Conservation (phyloP, 2,797 vertebrate genomes). For the Chiroxiphia lanceolata region DNA sequence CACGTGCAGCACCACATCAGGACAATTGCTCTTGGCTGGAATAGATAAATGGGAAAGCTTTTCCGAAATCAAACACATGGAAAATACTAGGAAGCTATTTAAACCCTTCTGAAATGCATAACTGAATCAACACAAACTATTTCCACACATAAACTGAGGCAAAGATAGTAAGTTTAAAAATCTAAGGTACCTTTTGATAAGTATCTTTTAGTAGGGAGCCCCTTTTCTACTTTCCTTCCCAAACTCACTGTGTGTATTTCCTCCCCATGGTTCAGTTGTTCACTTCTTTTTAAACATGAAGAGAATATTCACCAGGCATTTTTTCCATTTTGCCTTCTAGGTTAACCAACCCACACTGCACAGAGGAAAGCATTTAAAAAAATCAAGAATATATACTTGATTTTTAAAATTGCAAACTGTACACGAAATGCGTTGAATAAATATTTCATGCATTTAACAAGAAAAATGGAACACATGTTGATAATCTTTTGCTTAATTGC, state of each 20-base stretch:
- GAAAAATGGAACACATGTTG: not conserved
- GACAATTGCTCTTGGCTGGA: not conserved
- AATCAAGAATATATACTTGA: not conserved
- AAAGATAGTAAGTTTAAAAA: not conserved
- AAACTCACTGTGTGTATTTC: not conserved
- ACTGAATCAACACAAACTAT: not conserved
- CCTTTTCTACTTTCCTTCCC: not conserved
- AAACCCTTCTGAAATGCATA: not conserved
- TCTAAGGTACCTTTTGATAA: not conserved
- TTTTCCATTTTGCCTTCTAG: not conserved
- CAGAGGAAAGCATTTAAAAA: not conserved
- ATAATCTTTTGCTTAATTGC: not conserved
- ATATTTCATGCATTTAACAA: not conserved
- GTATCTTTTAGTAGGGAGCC: not conserved
- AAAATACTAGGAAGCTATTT: not conserved
- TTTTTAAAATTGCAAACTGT: not conserved
- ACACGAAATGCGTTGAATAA: not conserved
- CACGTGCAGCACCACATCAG: not conserved
- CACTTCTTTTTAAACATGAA: not conserved
- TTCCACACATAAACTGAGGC: not conserved
- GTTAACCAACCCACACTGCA: not conserved
- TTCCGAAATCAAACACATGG: not conserved
- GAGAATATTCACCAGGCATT: not conserved
- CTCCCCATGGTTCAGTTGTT: not conserved
- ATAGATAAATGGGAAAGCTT: not conserved